A percentile compares a stretch with the other conserved stretches of the same genome.
phyloP scores from a whole-genome alignment of 2,888 invertebrate genomes.

The Himalopsyche japonica region DNA sequence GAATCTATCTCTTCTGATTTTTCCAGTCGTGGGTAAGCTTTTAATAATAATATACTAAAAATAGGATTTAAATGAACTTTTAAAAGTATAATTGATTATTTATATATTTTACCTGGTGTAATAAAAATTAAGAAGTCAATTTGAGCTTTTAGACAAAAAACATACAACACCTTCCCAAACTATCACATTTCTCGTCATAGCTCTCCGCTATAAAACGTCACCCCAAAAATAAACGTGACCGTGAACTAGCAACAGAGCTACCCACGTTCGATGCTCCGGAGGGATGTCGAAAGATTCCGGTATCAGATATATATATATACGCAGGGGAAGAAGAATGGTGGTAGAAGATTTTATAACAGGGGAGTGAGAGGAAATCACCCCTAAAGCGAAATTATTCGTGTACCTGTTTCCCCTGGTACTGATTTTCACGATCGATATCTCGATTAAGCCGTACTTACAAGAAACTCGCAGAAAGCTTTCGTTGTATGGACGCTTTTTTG shows the following conservation, averaged over 20 bases:
- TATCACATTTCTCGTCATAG: background rate
- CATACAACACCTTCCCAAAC: too few species aligned
- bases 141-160: too few species aligned
- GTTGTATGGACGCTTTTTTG: background rate
- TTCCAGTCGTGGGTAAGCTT: too few species aligned
- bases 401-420: background rate
- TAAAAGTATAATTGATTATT: too few species aligned
- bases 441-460: background rate
- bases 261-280: background rate
- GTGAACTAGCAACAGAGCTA: background rate
- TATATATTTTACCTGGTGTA: too few species aligned
- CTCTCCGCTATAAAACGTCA: background rate
- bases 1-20: too few species aligned
- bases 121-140: too few species aligned
- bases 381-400: background rate
- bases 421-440: background rate
- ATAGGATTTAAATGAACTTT: too few species aligned
- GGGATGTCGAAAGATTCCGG: background rate
- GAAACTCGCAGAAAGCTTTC: background rate
- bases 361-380: background rate
- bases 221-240: background rate
- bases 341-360: background rate
- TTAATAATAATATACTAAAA: too few species aligned
- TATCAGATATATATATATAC: background rate
- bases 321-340: background rate